phyloP scores from a whole-genome alignment of 2,113 vertebrate genomes.

The Laticauda colubrina region DNA sequence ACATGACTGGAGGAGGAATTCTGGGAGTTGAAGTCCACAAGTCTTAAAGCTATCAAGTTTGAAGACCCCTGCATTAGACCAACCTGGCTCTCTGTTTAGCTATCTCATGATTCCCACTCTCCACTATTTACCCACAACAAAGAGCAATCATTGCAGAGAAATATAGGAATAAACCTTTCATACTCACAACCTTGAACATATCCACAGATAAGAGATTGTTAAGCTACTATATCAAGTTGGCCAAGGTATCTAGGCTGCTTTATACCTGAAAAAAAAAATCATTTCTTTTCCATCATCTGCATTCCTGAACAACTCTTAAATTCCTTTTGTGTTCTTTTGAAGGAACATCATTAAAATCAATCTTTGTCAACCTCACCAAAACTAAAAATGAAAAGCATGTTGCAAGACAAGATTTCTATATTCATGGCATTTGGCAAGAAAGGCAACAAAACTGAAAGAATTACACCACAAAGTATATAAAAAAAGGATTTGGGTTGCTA shows the following conservation, averaged over 20 bases:
- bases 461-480: not conserved
- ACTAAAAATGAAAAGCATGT: slow-evolving; percentile 1
- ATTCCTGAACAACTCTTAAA: not conserved
- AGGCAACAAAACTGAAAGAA: slow-evolving; percentile 26
- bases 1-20: too few relatives aligned
- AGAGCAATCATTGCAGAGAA: not conserved
- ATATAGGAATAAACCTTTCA: not conserved
- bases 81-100: not conserved
- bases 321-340: not conserved
- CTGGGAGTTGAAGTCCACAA: too few relatives aligned
- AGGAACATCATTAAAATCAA: slow-evolving; percentile 21
- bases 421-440: not conserved
- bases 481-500: slow-evolving; percentile 40
- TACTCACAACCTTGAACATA: not conserved
- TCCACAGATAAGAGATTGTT: not conserved
- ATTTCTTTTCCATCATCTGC: not conserved
- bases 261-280: not conserved
- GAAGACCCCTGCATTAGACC: too few relatives aligned
- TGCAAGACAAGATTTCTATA: slow-evolving; percentile 38
- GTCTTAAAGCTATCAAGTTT: too few relatives aligned
- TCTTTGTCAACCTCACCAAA: slow-evolving; percentile 1
- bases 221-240: not conserved
- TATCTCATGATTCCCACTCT: not conserved
- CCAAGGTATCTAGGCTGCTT: not conserved
- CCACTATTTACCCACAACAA: not conserved